Evolutionary conservation across 2,113 vertebrate species (phyloP).

Genomic region (Lamprotornis superbus): DNA sequence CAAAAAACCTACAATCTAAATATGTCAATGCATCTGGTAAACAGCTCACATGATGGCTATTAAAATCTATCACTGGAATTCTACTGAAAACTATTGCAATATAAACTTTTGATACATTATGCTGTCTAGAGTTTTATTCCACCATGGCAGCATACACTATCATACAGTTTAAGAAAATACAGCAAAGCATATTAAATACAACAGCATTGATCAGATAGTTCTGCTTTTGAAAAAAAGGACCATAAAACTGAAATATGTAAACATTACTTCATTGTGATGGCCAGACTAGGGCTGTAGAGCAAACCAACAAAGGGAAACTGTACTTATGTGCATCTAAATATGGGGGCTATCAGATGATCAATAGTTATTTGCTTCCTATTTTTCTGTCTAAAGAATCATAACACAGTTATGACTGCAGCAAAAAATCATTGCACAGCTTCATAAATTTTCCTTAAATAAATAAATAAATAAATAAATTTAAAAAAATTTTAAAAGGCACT

Average conservation of each 20-base stretch:
- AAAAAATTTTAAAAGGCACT: neutral
- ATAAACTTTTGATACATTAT: neutral
- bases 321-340: neutral
- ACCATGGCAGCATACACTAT: neutral
- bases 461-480: neutral
- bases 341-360: neutral
- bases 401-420: neutral
- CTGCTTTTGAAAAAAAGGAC: neutral
- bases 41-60: neutral
- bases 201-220: neutral
- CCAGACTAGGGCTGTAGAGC: neutral
- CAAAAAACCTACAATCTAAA: neutral
- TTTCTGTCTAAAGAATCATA: slow-evolving; percentile 4
- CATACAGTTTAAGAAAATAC: neutral
- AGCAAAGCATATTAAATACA: neutral
- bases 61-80: neutral
- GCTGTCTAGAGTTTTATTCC: neutral
- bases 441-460: neutral
- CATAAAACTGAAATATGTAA: slow-evolving; percentile 29
- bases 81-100: neutral
- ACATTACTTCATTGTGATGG: neutral
- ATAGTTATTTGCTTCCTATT: neutral
- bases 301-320: neutral
- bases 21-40: neutral
- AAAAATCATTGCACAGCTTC: neutral